Evolutionary conservation across 2,888 invertebrate species (phyloP), one percentile per base, ranked within the genome.

Genomic region (Dioctria linearis): DNA sequence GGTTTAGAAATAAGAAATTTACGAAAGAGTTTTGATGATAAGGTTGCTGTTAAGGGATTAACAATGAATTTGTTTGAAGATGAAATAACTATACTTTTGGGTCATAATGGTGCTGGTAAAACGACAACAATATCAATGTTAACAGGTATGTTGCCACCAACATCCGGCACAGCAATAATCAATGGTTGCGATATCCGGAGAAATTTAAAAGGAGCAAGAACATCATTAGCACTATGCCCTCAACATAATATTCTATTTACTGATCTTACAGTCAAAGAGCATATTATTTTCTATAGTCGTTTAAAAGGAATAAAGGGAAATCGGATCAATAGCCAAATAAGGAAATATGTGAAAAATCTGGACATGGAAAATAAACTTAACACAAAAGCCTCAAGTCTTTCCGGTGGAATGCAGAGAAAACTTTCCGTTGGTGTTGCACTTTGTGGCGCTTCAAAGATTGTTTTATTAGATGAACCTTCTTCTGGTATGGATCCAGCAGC

Each of bases 41-140:
- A 88, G 86, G 86, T 90, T 42, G 95, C 93, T 2, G 94, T 95
- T 0, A 91, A 93, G 82, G 92, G 93, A 80, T 88, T 96, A 73
- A 92, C 92, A n/a, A 85, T 96, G 82, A 95, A 95, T 85, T 94
- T 98, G 91, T 97, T 95, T 86, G 93, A 95, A 86, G 94, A 95
- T 82, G 96, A 98, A 90, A 96, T 97, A 82, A 97, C 97, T 0
- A 96, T 95, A 2, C 86, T 95, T n/a, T 88, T 96, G 59, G 95
- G 95, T 0, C 95, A 95, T 79, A 88, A 88, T 82, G 97, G 98
- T 3, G 97, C 97, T 69, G 97, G 97, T 8, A 98, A 98, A 90
- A 96, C 97, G 0, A 97, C 98, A 0, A 96, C 97, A 1, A 96
- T 98, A 91, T 95, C 96, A 0, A 97, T 98, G 94, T 89, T 98